Conservation (phyloP, 2,113 vertebrate species). For the Mesembrinibis cayennensis region DNA sequence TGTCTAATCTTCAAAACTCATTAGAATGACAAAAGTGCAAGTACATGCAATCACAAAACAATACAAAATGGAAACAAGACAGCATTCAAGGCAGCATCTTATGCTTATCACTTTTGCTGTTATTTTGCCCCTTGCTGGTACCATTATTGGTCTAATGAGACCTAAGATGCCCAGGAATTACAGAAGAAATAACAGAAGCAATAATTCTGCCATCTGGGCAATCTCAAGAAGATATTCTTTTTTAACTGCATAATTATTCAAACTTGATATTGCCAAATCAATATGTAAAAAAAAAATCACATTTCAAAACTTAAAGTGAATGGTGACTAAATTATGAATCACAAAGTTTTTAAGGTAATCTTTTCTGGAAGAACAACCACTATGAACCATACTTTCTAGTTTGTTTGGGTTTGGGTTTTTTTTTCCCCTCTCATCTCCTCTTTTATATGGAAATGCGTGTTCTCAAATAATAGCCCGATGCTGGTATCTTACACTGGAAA, state of each 20-base stretch:
- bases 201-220: background rate
- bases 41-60: background rate
- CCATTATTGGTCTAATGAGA: background rate
- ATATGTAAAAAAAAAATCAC: background rate
- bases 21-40: background rate
- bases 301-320: background rate
- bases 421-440: background rate
- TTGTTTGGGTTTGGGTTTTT: accelerated
- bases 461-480: background rate
- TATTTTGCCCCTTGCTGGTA: background rate
- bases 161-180: background rate
- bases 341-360: background rate
- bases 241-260: background rate
- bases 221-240: background rate
- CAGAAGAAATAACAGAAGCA: background rate
- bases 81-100: background rate
- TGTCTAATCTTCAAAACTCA: background rate
- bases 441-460: background rate
- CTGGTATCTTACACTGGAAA: background rate
- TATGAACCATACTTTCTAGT: background rate
- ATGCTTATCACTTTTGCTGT: background rate
- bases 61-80: background rate
- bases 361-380: background rate
- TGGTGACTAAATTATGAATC: background rate
- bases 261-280: background rate